Conservation (phyloP, 1,140 invertebrate genomes). For the Cepaea nemoralis region DNA sequence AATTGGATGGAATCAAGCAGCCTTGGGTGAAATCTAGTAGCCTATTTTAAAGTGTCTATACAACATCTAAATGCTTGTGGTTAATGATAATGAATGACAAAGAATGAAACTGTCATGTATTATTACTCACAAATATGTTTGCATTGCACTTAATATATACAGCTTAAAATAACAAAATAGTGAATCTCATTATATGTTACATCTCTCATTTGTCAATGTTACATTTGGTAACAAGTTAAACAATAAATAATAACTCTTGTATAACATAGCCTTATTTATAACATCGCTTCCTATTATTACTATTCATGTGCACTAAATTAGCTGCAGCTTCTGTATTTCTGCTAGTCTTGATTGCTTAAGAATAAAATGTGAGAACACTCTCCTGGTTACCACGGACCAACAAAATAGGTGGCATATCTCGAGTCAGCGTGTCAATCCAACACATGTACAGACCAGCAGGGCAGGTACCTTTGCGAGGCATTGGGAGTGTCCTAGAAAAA, state of each 20-base stretch:
- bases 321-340: not conserved
- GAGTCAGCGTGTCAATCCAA: constrained; percentile 91
- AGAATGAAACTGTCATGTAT: not conserved
- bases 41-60: not conserved
- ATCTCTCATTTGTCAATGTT: not conserved
- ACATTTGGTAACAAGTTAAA: too few species aligned
- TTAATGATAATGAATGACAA: not conserved
- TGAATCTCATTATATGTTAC: not conserved
- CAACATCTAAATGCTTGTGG: not conserved
- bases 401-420: constrained; percentile 89
- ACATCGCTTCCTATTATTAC: not conserved
- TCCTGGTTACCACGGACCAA: constrained; percentile 94
- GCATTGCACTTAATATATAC: not conserved
- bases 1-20: not conserved
- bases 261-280: not conserved
- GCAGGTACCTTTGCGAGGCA: constrained; percentile 90
- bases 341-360: constrained; percentile 75
- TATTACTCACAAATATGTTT: not conserved
- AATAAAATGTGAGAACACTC: constrained; percentile 95
- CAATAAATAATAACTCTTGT: too few species aligned
- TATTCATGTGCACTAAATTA: not conserved
- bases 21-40: not conserved
- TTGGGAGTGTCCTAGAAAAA: constrained; percentile 84
- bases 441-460: constrained; percentile 94
- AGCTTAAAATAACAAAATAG: not conserved